Base-by-base conservation (phyloP, 2,888 invertebrate species). In the Abrostola triplasia region DNA sequence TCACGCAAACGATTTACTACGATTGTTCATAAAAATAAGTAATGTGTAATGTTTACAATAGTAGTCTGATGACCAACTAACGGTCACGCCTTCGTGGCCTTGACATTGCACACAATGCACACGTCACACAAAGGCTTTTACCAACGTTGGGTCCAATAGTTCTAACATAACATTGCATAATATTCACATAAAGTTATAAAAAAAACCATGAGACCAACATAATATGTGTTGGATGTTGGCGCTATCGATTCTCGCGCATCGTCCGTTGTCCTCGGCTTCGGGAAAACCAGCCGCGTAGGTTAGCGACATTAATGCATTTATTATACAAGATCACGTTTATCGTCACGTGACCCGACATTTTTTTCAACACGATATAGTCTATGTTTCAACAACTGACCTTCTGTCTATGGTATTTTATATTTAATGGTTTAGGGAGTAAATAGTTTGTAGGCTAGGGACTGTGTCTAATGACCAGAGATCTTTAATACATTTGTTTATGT, bases 281-380 rank as follows among this genome's bases (percentile, higher is more conserved):
- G 82, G 62, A 81, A 83, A 83, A 77, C 82, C 82, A 67, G 70
- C 36, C 41, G 57, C 68, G 65, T 65, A 59, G 47, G 58, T 64
- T 59, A 41, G 56, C 66, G 59, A 72, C 63, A 66, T 73, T 64
- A 71, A 62, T 71, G 76, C 73, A 74, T 73, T 69, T 67, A 70
- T 75, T 71, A 74, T 52, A 70, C 70, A 54, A 56, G 59, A 64
- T 59, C 77, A 79, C 78, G 78, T 79, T 64, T 69, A 36, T n/a
- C 42, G 48, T 68, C 74, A 66, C 70, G 76, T 67, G 67, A 48
- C 2, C 44, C 37, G 37, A 49, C 50, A 53, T 57, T 63, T 61
- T 59, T 60, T 52, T 57, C 57, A 54, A 70, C 60, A 47, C 47
- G 11, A 44, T 37, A 51, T 38, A 35, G 44, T 56, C 40, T 40